Conservation (phyloP, 2,888 invertebrate genomes). For the Melanostoma scalare region DNA sequence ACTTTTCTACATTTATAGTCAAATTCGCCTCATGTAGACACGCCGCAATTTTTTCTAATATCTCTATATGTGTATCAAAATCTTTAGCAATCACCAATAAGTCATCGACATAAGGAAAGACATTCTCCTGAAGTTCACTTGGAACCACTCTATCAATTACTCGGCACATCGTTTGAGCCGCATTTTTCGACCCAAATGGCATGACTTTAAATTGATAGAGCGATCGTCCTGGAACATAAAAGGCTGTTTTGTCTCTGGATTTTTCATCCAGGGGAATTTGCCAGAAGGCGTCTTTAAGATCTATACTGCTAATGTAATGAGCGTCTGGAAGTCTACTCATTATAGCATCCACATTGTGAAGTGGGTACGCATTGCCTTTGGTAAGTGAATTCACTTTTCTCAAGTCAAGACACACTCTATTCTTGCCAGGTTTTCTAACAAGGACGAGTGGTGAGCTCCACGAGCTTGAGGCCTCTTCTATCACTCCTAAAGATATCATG, state of each 20-base stretch:
- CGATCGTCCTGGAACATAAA: conserved; percentile 73
- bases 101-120: background rate
- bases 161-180: conserved; percentile 61
- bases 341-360: conserved; percentile 66
- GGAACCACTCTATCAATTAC: background rate
- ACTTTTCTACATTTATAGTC: conserved; percentile 49
- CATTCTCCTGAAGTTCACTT: conserved; percentile 12
- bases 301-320: background rate
- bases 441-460: conserved; percentile 76
- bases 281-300: no score
- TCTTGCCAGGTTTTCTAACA: conserved; percentile 74
- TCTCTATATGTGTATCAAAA: background rate
- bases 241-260: conserved; percentile 69
- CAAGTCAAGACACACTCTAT: conserved; percentile 75
- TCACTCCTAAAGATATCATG: conserved; percentile 75
- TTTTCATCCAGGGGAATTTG: no score
- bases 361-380: conserved; percentile 31
- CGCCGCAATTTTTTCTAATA: background rate
- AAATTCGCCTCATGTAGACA: background rate
- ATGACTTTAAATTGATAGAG: conserved; percentile 71
- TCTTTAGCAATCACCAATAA: background rate
- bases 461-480: conserved; percentile 75
- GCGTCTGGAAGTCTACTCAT: conserved; percentile 74
- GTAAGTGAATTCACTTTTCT: conserved; percentile 75
- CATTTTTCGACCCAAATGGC: conserved; percentile 70